Evolutionary conservation across 2,888 invertebrate genomes (phyloP), one percentile per base, ranked within the genome.

Genomic region (Nematopogon swammerdamellus): DNA sequence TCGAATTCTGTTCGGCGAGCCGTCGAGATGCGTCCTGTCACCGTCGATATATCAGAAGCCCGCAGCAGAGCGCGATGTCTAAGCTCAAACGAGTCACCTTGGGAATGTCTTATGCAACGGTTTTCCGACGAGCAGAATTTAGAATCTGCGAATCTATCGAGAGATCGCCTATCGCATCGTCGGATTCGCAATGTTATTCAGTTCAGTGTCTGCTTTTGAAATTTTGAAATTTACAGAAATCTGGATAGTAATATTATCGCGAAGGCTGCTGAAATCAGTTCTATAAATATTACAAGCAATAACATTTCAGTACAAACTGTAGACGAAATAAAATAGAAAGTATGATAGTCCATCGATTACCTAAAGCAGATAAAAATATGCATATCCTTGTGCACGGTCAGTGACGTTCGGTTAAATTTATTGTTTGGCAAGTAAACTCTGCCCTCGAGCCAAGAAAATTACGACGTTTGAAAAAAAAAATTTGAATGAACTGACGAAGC

Each of bases 341-440:
- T n/a, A n/a, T n/a, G n/a, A n/a, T n/a, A n/a, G n/a, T n/a, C 8
- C 8, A 25, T 25, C 25, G 25, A 25, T 25, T 25, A 25, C 25
- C 25, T 6, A 25, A 25, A 25, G 8, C 25, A 25, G 25, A 25
- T 8, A 25, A 25, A 25, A 36, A 8, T 8, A 36, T 8, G 8
- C 11, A 14, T 36, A 36, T 36, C 36, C 36, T 36, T 36, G 36
- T 3, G 36, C 11, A 8, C 8, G 36, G 36, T 36, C 36, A 36
- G 36, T 36, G 36, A 36, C 36, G 8, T 36, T 36, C 36, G 11
- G 36, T 8, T 77, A 76, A 77, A 77, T 79, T 77, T 79, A 79
- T 77, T 76, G 79, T 79, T 77, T 79, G 79, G 79, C 79, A 76
- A 77, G 77, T 76, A 76, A 74, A 75, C 79, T 74, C 76, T 73